Base-by-base conservation (phyloP, 2,113 vertebrate species). In the Pelobates fuscus region DNA sequence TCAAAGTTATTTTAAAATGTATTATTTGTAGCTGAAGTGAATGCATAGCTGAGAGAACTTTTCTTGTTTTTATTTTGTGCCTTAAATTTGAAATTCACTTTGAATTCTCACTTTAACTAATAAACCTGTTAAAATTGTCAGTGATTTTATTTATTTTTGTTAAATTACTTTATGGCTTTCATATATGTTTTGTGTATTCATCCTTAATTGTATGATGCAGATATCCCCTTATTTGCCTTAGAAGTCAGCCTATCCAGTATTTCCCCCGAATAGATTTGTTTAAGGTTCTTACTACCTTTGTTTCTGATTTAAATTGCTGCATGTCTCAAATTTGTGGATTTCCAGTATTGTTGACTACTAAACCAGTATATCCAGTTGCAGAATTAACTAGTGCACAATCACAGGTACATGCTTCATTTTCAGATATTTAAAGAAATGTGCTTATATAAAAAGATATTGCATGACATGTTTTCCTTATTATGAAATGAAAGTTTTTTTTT, bases 191-290 rank as follows among this genome's bases (percentile, higher is more conserved):
- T 70, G 8, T 26, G 11, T 61, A 14, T 61, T 7, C 17, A 18
- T 3, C 20, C 59, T 72, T 72, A 72, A 63, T 43, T 32, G 18
- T 37, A 18, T 5, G 24, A 65, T 1, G 65, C 81, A 92, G 82
- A 2, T 98, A 98, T 68, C 96, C 95, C 54, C 81, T 95, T 78
- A 90, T 82, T 79, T 98, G 96, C 71, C 81, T 98, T 78, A 91
- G 94, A 84, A 94, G 92, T 82, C 92, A 94, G 80, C 92, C 93
- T 1, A 57, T 89, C 14, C 93, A 96, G 81, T 90, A 88, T 79
- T 94, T 92, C 68, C 89, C 92, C 4, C 83, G 87, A 70, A 83
- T 80, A 46, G 83, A 94, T 82, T 86, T 86, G 79, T 90, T 92
- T 89, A 84, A 65, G 59, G 89, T 88, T 66, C 66, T 94, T 71